Percentiles rank a stretch among this genome's conserved stretches.
Evolutionary conservation across 30 jellyfish, hydroid and myxozoan genomes (phyloP).

Genomic region (Chironex yamaguchii): DNA sequence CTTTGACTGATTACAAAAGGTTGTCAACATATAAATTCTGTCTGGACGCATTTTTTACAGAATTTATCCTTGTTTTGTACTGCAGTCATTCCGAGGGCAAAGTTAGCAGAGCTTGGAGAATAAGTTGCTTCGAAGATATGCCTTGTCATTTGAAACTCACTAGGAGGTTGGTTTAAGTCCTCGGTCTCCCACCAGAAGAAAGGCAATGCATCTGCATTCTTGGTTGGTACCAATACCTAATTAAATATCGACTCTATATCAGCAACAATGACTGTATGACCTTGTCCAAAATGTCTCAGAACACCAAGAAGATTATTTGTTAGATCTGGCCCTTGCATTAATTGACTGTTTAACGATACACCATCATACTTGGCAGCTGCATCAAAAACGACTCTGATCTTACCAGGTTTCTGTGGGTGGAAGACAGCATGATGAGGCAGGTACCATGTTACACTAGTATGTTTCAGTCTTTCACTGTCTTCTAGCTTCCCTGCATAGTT

Average conservation of each 20-base stretch:
- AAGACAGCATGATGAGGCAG: constrained; percentile 75
- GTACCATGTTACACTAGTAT: constrained; percentile 74
- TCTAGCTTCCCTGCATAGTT: constrained; percentile 19
- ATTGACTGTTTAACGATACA: constrained; percentile 52
- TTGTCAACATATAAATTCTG: constrained; percentile 72
- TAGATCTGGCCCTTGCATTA: constrained; percentile 78
- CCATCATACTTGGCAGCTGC: constrained; percentile 74
- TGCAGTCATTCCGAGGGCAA: constrained; percentile 71
- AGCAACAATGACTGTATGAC: constrained; percentile 47
- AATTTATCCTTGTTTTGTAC: too few species aligned
- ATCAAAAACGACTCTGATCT: constrained; percentile 73
- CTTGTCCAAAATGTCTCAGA: constrained; percentile 85
- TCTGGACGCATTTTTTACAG: constrained; percentile 6
- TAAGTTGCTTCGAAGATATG: constrained; percentile 74
- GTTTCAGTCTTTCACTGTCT: neutral
- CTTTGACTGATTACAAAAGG: constrained; percentile 28
- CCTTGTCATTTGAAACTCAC: constrained; percentile 47
- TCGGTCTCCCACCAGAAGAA: constrained; percentile 76
- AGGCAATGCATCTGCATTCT: constrained; percentile 46
- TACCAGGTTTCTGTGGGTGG: constrained; percentile 69
- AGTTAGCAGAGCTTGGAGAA: constrained; percentile 76
- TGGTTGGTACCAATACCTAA: constrained; percentile 55
- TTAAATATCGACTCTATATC: constrained; percentile 79
- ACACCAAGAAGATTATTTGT: constrained; percentile 63
- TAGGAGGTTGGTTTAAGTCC: constrained; percentile 45